Percentiles rank a stretch among this genome's conserved stretches.
Evolutionary conservation across 2,888 invertebrate genomes (phyloP).

Genomic region (Coenonympha arcania): DNA sequence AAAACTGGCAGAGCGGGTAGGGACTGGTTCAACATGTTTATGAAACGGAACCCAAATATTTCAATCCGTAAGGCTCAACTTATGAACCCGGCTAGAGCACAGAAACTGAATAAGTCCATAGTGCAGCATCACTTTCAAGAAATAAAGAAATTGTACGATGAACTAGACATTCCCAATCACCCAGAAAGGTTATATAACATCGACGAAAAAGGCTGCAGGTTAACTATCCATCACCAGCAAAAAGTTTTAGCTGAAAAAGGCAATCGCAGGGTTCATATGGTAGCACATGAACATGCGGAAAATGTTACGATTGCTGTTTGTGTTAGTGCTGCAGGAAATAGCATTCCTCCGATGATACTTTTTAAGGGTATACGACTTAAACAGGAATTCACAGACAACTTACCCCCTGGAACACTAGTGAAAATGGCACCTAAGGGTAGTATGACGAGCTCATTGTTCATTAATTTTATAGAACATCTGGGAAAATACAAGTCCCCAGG

Average conservation of each 20-base stretch:
- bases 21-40: slow-evolving; percentile 25
- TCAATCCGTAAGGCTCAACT: slow-evolving; percentile 20
- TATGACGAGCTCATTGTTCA: too few relatives aligned
- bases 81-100: slow-evolving; percentile 25
- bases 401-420: too few relatives aligned
- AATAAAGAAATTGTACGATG: slow-evolving; percentile 21
- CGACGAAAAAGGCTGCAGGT: not conserved
- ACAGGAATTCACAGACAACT: slow-evolving; percentile 23
- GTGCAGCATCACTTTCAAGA: slow-evolving; percentile 21
- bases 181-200: not conserved
- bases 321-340: slow-evolving; percentile 20
- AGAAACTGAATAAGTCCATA: slow-evolving; percentile 18
- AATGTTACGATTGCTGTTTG: slow-evolving; percentile 16
- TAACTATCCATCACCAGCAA: not conserved
- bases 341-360: slow-evolving; percentile 22
- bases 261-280: not conserved
- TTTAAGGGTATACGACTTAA: slow-evolving; percentile 26
- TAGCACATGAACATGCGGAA: slow-evolving; percentile 18
- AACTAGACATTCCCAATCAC: slow-evolving; percentile 16
- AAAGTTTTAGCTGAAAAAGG: not conserved
- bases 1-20: slow-evolving; percentile 14
- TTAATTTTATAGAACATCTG: too few relatives aligned
- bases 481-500: too few relatives aligned
- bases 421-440: too few relatives aligned
- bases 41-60: slow-evolving; percentile 24